Percentiles rank a stretch among this genome's conserved stretches.
Evolutionary conservation across 2,888 invertebrate genomes (phyloP).

Genomic region (Lasioglossum marginatum): DNA sequence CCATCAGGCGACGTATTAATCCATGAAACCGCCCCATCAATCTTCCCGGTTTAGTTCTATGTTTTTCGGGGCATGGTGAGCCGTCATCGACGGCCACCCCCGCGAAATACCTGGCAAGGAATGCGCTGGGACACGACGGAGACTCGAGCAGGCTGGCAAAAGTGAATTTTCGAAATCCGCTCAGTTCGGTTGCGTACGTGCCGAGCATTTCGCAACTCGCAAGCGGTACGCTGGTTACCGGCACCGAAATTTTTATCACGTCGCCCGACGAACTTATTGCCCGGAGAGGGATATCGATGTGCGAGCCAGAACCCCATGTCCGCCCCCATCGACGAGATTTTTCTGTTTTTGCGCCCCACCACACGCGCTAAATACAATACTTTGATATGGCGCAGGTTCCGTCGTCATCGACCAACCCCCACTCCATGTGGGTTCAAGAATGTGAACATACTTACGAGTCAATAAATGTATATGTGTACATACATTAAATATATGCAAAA

Average conservation of each 20-base stretch:
- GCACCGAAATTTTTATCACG: conserved; percentile 68
- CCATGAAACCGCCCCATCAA: conserved; percentile 23
- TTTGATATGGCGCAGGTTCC: conserved; percentile 38
- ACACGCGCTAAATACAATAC: conserved; percentile 53
- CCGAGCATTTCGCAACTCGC: conserved; percentile 47
- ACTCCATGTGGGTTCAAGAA: too few relatives aligned
- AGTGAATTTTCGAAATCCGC: conserved; percentile 72
- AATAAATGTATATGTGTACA: too few relatives aligned
- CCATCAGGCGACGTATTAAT: conserved; percentile 38
- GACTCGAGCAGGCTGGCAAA: conserved; percentile 48
- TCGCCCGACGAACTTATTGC: conserved; percentile 63
- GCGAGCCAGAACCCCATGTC: conserved; percentile 26
- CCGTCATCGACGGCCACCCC: conserved; percentile 4
- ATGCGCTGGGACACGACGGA: conserved; percentile 23
- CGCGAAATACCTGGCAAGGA: conserved; percentile 39
- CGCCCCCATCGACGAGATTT: conserved; percentile 43
- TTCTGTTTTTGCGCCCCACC: conserved; percentile 25
- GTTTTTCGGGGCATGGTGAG: conserved; percentile 9
- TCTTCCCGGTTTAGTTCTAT: conserved; percentile 22
- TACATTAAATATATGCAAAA: too few relatives aligned
- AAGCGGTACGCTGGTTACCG: background rate
- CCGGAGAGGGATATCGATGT: conserved; percentile 63
- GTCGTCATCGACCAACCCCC: conserved; percentile 8
- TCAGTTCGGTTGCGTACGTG: conserved; percentile 62
- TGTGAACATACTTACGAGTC: too few relatives aligned